Evolutionary conservation across 2,113 vertebrate genomes (phyloP).

Genomic region (Climacteris rufus): DNA sequence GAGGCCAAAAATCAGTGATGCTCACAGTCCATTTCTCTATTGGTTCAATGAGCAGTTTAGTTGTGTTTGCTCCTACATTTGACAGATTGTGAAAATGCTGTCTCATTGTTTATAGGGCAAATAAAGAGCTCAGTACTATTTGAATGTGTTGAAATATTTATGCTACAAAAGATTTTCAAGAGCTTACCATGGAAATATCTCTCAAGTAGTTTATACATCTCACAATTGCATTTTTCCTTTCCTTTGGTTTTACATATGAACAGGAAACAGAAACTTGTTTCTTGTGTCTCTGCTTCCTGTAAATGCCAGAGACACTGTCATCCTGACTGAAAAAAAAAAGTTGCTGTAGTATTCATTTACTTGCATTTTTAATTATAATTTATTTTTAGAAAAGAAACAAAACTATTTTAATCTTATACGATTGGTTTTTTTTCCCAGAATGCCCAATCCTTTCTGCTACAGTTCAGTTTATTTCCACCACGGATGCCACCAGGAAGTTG

Average conservation of each 20-base stretch:
- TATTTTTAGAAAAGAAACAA: background rate
- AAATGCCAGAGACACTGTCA: background rate
- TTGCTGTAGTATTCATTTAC: background rate
- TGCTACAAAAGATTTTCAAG: background rate
- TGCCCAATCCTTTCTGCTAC: background rate
- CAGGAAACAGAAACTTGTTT: background rate
- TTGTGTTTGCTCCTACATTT: background rate
- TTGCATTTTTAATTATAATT: background rate
- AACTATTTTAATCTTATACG: background rate
- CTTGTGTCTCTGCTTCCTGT: background rate
- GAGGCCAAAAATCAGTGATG: background rate
- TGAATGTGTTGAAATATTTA: background rate
- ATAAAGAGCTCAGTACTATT: background rate
- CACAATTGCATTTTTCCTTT: background rate
- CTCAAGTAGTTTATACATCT: background rate
- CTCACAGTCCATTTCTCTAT: background rate
- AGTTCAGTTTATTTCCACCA: background rate
- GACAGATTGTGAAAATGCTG: background rate
- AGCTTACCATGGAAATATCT: background rate
- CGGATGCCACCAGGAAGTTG: background rate
- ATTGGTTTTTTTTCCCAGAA: background rate
- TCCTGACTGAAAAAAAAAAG: background rate
- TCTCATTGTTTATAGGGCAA: background rate
- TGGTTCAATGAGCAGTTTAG: background rate
- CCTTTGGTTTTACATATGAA: background rate